A percentile compares a stretch with the other conserved stretches of the same genome.
phyloP scores from a whole-genome alignment of 2,113 vertebrate genomes.

The Trogon surrucura region DNA sequence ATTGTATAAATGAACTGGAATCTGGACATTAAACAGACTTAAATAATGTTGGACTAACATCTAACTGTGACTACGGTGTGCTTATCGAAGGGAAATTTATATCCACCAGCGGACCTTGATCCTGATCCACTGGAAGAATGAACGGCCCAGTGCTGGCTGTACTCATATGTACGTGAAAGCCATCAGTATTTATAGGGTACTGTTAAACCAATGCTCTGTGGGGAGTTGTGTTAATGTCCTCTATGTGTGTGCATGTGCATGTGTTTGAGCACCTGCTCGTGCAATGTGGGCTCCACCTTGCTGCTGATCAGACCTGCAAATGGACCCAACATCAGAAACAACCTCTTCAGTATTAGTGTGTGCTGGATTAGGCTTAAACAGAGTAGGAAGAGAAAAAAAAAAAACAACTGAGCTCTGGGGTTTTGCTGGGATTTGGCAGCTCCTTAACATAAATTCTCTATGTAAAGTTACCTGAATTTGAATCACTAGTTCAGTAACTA shows the following conservation, averaged over 20 bases:
- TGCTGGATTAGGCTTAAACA: background rate
- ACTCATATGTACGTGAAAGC: background rate
- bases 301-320: background rate
- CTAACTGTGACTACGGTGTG: background rate
- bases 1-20: background rate
- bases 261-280: background rate
- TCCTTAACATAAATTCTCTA: background rate
- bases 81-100: background rate
- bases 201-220: background rate
- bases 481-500: background rate
- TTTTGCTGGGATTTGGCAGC: background rate
- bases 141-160: background rate
- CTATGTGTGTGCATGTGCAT: too few species aligned
- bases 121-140: rapidly evolving
- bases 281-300: background rate
- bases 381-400: background rate
- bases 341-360: rapidly evolving
- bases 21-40: background rate
- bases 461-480: background rate
- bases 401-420: rapidly evolving
- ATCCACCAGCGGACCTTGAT: background rate
- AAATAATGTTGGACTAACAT: background rate
- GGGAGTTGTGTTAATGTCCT: background rate
- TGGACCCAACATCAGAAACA: background rate
- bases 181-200: background rate